Evolutionary conservation across 2,888 invertebrate species (phyloP), one percentile per base, ranked within the genome.

Genomic region (Bellardia pandia): DNA sequence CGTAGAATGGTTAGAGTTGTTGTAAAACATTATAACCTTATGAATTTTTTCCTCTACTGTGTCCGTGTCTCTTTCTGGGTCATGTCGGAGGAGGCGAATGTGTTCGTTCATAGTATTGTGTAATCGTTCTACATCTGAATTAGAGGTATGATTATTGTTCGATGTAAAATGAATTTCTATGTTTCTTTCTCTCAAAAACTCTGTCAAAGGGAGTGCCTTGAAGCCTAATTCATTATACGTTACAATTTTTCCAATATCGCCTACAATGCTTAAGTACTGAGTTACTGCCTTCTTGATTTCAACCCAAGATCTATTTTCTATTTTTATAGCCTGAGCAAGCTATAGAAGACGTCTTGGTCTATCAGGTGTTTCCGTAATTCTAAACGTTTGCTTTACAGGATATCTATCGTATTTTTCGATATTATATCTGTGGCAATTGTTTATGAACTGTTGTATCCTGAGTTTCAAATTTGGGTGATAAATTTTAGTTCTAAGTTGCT

Each of bases 361-460:
- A 2, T 68, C 64, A 16, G 89, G 86, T 1, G 89, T 90, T 81
- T 89, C 89, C 1, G 90, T 90, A 11, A 90, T 9, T 62, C 89
- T 88, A 23, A 89, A 88, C 69, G 74, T 64, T 6, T 81, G 86
- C 77, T 84, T 87, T 2, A 53, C 48, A 0, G 84, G 84, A 2
- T 74, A 58, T 3, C 66, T 37, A 8, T 58, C 74, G 40, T 74
- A 74, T 30, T 58, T 58, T 16, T 74, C 58, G n/a, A 14, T 16
- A 62, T 76, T 72, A 45, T 58, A 58, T 0, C 30, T 30, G 14
- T 72, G 14, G 13, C 74, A 74, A 33, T 74, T 60, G 33, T 78
- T 68, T 3, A 78, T 78, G 6, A 42, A 78, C n/a, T 72, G 64
- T 23, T 33, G 23, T 42, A 60, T 56, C 5, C 62, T n/a, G 4